A percentile compares a stretch with the other conserved stretches of the same genome.
Conservation (phyloP, 2,113 vertebrate genomes). For the Salvelinus sp. region DNA sequence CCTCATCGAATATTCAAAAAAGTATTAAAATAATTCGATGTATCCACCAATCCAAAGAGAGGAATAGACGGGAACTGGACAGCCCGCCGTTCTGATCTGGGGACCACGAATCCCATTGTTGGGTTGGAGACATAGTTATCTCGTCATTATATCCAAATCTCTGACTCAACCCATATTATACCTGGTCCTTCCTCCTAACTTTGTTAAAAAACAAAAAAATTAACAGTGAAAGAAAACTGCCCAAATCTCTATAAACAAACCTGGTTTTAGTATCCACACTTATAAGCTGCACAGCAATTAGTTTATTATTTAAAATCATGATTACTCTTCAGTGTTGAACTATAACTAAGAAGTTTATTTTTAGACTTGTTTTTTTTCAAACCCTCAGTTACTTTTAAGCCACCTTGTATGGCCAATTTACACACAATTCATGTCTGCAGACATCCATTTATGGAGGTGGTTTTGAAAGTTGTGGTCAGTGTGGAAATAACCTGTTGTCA, state of each 20-base stretch:
- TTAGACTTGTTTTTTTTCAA: neutral
- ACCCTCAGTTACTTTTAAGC: neutral
- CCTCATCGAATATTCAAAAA: too few species aligned
- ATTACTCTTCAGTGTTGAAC: too few species aligned
- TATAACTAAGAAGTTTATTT: neutral
- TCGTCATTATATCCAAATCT: too few species aligned
- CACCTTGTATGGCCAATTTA: neutral
- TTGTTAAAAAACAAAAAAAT: too few species aligned
- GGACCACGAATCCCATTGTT: too few species aligned
- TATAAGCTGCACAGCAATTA: neutral
- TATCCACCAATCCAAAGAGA: too few species aligned
- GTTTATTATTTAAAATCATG: neutral
- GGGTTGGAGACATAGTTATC: too few species aligned
- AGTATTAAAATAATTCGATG: too few species aligned
- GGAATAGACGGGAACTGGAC: too few species aligned
- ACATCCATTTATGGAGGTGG: too few species aligned
- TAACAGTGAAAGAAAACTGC: neutral
- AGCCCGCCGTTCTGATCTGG: too few species aligned
- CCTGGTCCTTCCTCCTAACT: neutral
- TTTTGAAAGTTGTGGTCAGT: neutral
- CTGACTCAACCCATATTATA: neutral
- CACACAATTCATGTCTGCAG: neutral
- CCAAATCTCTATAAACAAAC: neutral
- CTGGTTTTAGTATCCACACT: neutral
- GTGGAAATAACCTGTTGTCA: neutral